These are phyloP conservation scores for Brachionus manjavacas DNA, from an alignment of 1,140 invertebrate genomes.

Conservation along the genomic window DNA sequence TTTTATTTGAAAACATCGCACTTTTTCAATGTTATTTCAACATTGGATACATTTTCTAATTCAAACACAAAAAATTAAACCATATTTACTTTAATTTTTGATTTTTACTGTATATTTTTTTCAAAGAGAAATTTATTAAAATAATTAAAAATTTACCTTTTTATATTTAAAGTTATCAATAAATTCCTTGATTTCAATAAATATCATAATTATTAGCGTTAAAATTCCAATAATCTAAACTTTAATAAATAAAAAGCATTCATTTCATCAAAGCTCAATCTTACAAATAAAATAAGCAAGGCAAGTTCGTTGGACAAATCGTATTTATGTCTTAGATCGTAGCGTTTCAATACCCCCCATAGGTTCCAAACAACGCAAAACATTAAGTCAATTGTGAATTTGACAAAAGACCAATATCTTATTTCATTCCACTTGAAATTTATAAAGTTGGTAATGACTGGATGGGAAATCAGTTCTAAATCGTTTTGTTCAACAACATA, in stretches of 20 bases:
- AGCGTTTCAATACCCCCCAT: not conserved
- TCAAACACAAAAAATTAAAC: too few species aligned
- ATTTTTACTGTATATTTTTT: too few species aligned
- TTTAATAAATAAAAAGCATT: not conserved
- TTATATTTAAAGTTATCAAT: too few species aligned
- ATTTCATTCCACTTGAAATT: not conserved
- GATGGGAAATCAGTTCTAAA: constrained; percentile 23
- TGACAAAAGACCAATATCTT: not conserved
- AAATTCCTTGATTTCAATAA: too few species aligned
- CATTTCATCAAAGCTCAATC: too few species aligned
- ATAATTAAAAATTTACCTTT: too few species aligned
- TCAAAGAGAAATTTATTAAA: too few species aligned
- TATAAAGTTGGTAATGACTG: constrained; percentile 7
- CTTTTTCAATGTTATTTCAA: too few species aligned
- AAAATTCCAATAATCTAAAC: not conserved
- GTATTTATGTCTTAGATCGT: not conserved
- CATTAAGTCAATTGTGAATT: not conserved
- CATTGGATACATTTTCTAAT: too few species aligned
- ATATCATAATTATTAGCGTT: not conserved
- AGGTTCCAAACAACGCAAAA: constrained; percentile 14
- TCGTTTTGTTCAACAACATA: not conserved
- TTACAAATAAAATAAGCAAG: constrained; percentile 17
- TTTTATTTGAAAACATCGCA: too few species aligned
- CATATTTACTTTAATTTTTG: too few species aligned
- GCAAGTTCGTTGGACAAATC: not conserved